Percentiles rank a stretch among this genome's conserved stretches.
Conservation (phyloP, 2,113 vertebrate species). For the Solea solea region DNA sequence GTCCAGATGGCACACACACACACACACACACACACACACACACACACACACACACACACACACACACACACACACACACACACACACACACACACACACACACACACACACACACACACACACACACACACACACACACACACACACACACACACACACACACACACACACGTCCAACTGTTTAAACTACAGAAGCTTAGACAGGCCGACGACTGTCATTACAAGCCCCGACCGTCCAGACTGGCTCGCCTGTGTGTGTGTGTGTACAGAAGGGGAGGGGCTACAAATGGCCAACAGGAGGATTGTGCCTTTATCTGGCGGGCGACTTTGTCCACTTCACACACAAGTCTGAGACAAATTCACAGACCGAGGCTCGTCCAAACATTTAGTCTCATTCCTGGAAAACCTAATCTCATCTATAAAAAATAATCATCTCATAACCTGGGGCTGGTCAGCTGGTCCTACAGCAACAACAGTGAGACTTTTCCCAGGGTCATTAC, state of each 20-base stretch:
- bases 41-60: background rate
- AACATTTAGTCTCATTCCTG: background rate
- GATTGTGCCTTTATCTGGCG: constrained; percentile 30
- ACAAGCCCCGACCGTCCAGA: constrained; percentile 50
- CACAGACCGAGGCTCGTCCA: background rate
- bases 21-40: constrained; percentile 48
- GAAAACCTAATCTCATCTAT: background rate
- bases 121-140: constrained; percentile 10
- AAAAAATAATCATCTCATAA: too few relatives aligned
- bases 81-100: background rate
- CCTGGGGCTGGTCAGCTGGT: too few relatives aligned
- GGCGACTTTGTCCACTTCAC: constrained; percentile 6
- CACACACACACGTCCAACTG: constrained; percentile 33
- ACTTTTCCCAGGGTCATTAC: too few relatives aligned
- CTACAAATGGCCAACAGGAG: constrained; percentile 30
- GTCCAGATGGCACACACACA: constrained; percentile 80
- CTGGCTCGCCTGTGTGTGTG: constrained; percentile 20
- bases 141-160: constrained; percentile 24
- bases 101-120: constrained; percentile 24
- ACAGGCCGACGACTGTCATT: constrained; percentile 76
- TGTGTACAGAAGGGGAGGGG: background rate
- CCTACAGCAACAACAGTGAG: too few relatives aligned
- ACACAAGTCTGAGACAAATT: background rate
- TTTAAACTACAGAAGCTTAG: constrained; percentile 77
- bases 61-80: constrained; percentile 15